Evolutionary conservation across 2,888 invertebrate species (phyloP).

Genomic region (Strigamia transsilvanica): DNA sequence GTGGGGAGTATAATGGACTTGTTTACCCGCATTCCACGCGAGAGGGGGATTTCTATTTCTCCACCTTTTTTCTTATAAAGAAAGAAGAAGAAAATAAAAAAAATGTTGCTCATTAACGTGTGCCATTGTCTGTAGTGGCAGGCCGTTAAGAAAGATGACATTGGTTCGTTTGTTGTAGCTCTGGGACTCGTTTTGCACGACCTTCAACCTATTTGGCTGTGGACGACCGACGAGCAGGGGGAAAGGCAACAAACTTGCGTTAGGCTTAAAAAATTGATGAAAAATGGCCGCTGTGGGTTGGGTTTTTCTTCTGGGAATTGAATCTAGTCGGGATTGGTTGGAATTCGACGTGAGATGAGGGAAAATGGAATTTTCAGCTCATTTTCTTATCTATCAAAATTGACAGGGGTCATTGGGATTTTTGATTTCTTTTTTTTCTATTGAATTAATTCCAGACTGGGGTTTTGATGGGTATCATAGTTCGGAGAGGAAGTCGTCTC

Average conservation of each 20-base stretch:
- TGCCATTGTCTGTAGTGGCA: background rate
- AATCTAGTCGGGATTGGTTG: background rate
- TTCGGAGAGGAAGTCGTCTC: background rate
- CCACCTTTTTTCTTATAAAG: constrained; percentile 17
- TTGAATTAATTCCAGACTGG: constrained; percentile 28
- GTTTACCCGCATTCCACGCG: constrained; percentile 6
- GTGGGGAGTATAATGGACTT: constrained; percentile 32
- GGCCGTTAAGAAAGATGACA: background rate
- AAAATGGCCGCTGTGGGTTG: background rate
- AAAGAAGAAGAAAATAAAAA: background rate
- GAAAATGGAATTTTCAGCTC: background rate
- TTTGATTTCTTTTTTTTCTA: background rate
- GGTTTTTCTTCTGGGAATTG: background rate
- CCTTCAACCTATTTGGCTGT: background rate
- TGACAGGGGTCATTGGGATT: background rate
- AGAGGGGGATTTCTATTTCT: background rate
- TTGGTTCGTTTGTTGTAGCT: background rate
- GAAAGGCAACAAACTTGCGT: background rate
- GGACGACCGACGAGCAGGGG: too few relatives aligned
- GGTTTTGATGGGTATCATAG: background rate
- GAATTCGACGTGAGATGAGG: background rate
- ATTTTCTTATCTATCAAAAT: background rate
- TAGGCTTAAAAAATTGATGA: background rate
- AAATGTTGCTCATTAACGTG: constrained; percentile 22
- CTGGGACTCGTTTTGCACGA: background rate